phyloP scores from a whole-genome alignment of 2,113 vertebrate species.

The Riparia riparia region DNA sequence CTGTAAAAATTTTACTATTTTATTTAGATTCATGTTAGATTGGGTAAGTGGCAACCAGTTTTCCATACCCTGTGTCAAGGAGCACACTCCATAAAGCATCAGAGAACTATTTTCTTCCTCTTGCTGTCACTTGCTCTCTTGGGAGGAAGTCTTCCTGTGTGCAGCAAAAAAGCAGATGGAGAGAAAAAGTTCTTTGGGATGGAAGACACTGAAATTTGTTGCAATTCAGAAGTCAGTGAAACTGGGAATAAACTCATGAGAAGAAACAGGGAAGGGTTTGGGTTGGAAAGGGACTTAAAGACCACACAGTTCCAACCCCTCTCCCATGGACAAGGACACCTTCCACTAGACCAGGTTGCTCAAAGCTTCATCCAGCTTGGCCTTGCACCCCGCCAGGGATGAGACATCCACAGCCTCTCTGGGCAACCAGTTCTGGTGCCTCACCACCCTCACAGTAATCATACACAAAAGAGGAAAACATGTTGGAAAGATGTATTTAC shows the following conservation, averaged over 20 bases:
- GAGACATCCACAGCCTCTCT: neutral
- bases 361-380: neutral
- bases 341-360: too few species aligned
- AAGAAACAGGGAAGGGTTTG: neutral
- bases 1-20: neutral
- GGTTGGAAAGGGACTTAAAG: neutral
- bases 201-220: neutral
- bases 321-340: too few species aligned
- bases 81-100: neutral
- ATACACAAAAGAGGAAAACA: neutral
- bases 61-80: accelerated
- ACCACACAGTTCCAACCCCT: accelerated
- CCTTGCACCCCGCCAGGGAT: neutral
- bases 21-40: neutral
- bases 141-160: neutral
- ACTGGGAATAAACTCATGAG: neutral
- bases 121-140: neutral
- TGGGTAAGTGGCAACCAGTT: neutral
- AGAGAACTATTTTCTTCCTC: neutral
- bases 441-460: neutral
- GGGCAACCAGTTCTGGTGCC: too few species aligned
- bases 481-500: neutral
- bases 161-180: neutral
- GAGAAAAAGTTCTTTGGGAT: neutral
- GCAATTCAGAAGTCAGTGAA: neutral